Evolutionary conservation across 2,113 vertebrate genomes (phyloP), one percentile per base, ranked within the genome.

Genomic region (Chrysochloris asiatica): DNA sequence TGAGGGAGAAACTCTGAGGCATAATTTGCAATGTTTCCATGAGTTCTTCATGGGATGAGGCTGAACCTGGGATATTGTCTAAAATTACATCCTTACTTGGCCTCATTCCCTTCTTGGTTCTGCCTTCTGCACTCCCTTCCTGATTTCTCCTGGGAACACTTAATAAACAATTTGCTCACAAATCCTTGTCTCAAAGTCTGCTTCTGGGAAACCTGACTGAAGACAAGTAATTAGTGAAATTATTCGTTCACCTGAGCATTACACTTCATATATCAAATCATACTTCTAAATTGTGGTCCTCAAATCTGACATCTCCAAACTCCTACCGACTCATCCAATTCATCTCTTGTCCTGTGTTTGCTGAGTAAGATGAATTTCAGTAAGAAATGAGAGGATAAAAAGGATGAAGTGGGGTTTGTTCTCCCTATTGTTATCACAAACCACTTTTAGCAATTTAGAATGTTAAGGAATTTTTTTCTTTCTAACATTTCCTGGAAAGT

Each of bases 401-500:
- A 22, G 22, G 13, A 38, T n/a, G 5, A 21, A 83, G 16, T 28
- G 2, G 21, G 13, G 16, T 6, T n/a, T 22, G 16, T 17, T 83
- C 21, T 59, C 4, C 52, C 45, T 30, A 5, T 36, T 5, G 3
- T 45, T 69, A 56, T 78, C 50, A 50, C 7, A 80, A 48, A 41
- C 11, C 30, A 82, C 38, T 73, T 73, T n/a, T 38, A 48, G 48
- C 80, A 6, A 2, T 54, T 84, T 89, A 30, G 24, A 33, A 56
- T 26, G 11, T 4, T 14, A 6, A 65, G n/a, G 3, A 0, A 3
- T 36, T 43, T 12, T 80, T 91, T 86, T 38, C 47, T 91, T 86
- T 38, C 47, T 38, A 95, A 47, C 21, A 77, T 52, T 65, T 88
- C 72, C 61, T 88, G 8, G 69, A 93, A 92, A 93, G 83, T 19